Base-by-base conservation (phyloP, 2,797 vertebrate species). In the Enteromius paludinosus region DNA sequence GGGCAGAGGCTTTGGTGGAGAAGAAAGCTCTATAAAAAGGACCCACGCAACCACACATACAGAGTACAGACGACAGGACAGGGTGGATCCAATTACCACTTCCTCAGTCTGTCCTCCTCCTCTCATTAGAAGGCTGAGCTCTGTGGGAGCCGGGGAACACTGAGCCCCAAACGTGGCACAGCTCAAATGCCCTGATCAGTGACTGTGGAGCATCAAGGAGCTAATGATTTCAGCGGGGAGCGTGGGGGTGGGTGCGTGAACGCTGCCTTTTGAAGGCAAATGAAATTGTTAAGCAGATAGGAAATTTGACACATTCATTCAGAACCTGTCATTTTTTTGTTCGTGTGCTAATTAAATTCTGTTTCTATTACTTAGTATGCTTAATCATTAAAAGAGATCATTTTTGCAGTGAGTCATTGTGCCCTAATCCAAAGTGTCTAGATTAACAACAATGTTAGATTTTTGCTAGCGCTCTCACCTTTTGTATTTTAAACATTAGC, bases 11-110 rank as follows among this genome's bases (percentile, higher is more conserved):
- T 77, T 70, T 83, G 73, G 73, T 69, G 52, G 64, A 59, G 72
- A 45, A 59, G 72, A 74, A 56, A 1, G 9, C 23, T 43, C 81
- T 77, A 83, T 82, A 77, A 77, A 77, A 82, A 83, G 73, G 41
- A 77, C 64, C 64, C 38, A 61, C 62, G 33, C 81, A 80, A 71
- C 78, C 66, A 14, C 79, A 81, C 70, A 65, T 73, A 38, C 43
- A 47, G 75, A 65, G 43, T 25, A 52, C 59, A 83, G 78, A 33
- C 47, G 17, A 30, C 73, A 81, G 77, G 64, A 81, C 78, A 66
- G 85, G 81, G 81, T 80, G 69, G 45, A 77, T 86, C 85, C 82
- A 86, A 83, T 83, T 86, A 83, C 85, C 78, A 76, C 81, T 81
- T 80, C 71, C 84, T 86, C 71, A 20, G 71, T 70, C 56, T 66